phyloP scores from a whole-genome alignment of 2,888 invertebrate species.

The Zele albiditarsus region DNA sequence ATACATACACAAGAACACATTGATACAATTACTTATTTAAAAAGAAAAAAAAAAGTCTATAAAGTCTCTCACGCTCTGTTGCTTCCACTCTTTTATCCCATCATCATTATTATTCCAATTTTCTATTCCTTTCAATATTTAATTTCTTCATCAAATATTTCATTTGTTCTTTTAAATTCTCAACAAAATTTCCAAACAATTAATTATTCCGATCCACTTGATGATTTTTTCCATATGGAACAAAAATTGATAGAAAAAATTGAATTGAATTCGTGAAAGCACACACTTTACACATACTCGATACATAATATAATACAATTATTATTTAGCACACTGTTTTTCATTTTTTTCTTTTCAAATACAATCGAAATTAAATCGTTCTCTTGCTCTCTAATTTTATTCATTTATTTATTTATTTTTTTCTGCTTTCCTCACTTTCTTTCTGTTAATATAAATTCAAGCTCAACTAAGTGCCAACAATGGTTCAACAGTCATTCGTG shows the following conservation, averaged over 20 bases:
- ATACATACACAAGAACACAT: neutral
- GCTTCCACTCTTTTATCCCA: neutral
- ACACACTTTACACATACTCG: conserved; percentile 1
- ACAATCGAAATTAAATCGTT: neutral
- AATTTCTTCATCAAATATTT: neutral
- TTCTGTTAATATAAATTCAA: neutral
- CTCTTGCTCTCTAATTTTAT: neutral
- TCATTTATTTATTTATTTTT: neutral
- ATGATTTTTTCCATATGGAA: too few species aligned
- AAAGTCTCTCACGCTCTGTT: conserved; percentile 13
- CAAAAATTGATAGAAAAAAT: neutral
- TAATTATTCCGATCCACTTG: too few species aligned
- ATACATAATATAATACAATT: neutral
- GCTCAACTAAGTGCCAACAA: conserved; percentile 70
- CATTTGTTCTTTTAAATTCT: too few species aligned
- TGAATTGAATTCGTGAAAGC: neutral
- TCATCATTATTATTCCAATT: neutral
- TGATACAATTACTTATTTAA: conserved; percentile 7
- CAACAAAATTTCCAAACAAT: too few species aligned
- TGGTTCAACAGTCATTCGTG: conserved; percentile 67
- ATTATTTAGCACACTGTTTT: neutral
- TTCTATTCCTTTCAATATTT: neutral
- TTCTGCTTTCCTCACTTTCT: conserved; percentile 20
- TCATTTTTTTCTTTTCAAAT: too few species aligned
- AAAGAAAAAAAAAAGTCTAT: conserved; percentile 3